Base-by-base conservation (phyloP, 2,888 invertebrate species). In the Gasteruption jaculator region DNA sequence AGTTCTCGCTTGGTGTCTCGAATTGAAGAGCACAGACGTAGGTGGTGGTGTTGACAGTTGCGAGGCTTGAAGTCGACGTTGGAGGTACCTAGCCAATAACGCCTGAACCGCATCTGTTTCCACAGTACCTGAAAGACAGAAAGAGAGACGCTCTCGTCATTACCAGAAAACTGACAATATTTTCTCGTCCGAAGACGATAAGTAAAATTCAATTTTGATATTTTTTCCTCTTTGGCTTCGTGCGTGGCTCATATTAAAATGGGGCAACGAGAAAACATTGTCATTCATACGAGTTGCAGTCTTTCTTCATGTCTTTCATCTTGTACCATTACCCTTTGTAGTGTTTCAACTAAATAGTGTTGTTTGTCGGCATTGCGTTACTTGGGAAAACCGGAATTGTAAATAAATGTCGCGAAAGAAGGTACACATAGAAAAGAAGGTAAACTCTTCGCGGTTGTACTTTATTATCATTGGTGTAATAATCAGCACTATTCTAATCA, bases 51-150 rank as follows among this genome's bases (percentile, higher is more conserved):
- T 61, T 40, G 61, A 62, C 31, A 63, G 46, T 45, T 59, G 60
- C 24, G 56, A 48, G 22, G 54, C 56, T 49, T 63, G 63, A 41
- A 63, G 59, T 45, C 63, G 60, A 37, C 61, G 57, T 52, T 63
- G 62, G 24, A 63, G 61, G 38, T 63, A 63, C 45, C 56, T 53
- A 40, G 62, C 62, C 50, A 63, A 50, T 38, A 63, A 54, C 20
- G 55, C 57, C 50, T 63, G 63, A 35, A 63, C 63, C 48, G 62
- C 63, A 50, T 63, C 59, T 49, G 52, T 56, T 47, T 63, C 62
- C 40, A 55, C 51, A 32, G 49, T 45, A 57, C 60, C 63, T 63
- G 54, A 43, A 61, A 58, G 55, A 57, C 52, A 58, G 58, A 52
- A 56, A 56, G 48, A 49, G 49, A 49, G 52, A 52, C 52, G 48